Evolutionary conservation across 2,888 invertebrate genomes (phyloP).

Genomic region (Cryptus viduatorius): DNA sequence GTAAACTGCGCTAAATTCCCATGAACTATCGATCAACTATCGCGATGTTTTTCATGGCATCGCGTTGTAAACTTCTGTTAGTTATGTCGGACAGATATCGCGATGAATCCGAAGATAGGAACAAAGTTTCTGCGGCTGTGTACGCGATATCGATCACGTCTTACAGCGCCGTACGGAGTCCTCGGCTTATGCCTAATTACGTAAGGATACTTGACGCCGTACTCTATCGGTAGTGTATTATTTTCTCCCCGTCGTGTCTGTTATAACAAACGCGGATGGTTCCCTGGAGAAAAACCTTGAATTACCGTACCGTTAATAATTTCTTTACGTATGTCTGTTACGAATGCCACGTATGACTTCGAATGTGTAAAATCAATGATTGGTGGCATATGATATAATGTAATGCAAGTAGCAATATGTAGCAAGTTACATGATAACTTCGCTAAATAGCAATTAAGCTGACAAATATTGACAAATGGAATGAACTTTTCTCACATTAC

Average conservation of each 20-base stretch:
- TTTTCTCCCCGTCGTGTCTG: background rate
- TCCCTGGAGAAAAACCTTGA: slow-evolving; percentile 52
- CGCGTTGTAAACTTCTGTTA: background rate
- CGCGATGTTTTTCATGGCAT: background rate
- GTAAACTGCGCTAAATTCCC: background rate
- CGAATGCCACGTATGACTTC: too few species aligned
- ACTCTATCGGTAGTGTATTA: slow-evolving; percentile 40
- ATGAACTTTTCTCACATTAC: slow-evolving; percentile 25
- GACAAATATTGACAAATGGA: slow-evolving; percentile 25
- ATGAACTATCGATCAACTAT: background rate
- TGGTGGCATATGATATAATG: slow-evolving; percentile 25
- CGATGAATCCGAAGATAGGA: slow-evolving; percentile 40
- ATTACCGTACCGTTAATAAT: slow-evolving; percentile 51
- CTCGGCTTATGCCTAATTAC: slow-evolving; percentile 73
- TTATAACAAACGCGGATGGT: slow-evolving; percentile 56
- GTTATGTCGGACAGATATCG: background rate
- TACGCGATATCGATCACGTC: slow-evolving; percentile 71
- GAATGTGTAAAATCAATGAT: background rate
- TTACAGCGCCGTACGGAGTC: slow-evolving; percentile 24
- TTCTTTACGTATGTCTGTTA: slow-evolving; percentile 3
- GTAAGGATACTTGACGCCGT: slow-evolving; percentile 67
- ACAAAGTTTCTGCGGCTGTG: background rate
- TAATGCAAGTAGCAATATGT: slow-evolving; percentile 26
- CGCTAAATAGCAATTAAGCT: background rate
- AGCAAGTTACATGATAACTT: slow-evolving; percentile 30